Base-by-base conservation (phyloP, 2,888 invertebrate genomes). In the Coecobrya sp. region DNA sequence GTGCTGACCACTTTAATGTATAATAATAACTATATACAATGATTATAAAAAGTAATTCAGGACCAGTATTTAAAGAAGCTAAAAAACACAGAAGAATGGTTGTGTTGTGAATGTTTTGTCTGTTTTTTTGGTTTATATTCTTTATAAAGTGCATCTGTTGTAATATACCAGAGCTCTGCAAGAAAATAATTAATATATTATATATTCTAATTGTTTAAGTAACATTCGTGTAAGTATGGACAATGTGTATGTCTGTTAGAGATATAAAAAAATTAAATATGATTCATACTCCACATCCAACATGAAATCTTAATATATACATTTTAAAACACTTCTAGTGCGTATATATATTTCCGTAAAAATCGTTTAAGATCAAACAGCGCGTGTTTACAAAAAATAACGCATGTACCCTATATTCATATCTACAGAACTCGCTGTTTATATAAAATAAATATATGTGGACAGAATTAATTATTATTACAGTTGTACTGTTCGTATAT, bases 1-100 rank as follows among this genome's bases (percentile, higher is more conserved):
- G 52, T 76, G 91, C 91, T 91, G 91, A 91, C 91, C 87, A 91
- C 82, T 52, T 7, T 42, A 36, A 36, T 25, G 8, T n/a, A 62
- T 62, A 55, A 73, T 4, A 36, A 36, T n/a, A n/a, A 36, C 36
- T 36, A 36, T 16, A 36, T 68, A 68, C 10, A 19, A 62, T 36
- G 86, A 62, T 70, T 70, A 42, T 42, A 13, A 36, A n/a, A 62
- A 70, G 8, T 76, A 59, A 70, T 59, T 87, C 62, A 70, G 91
- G 91, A 91, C 91, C 91, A 91, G 91, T 91, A 91, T 91, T 91
- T 91, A 81, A 55, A 55, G 59, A 76, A 49, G 49, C 25, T 55
- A 22, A 42, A 86, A 62, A n/a, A n/a, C 59, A 82, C 49, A 59
- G 16, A 42, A 68, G 59, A 55, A 73, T 73, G 91, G 91, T 91